Evolutionary conservation across 92 coral and sea anemone genomes (phyloP).

Genomic region (Blastomussa wellsi): DNA sequence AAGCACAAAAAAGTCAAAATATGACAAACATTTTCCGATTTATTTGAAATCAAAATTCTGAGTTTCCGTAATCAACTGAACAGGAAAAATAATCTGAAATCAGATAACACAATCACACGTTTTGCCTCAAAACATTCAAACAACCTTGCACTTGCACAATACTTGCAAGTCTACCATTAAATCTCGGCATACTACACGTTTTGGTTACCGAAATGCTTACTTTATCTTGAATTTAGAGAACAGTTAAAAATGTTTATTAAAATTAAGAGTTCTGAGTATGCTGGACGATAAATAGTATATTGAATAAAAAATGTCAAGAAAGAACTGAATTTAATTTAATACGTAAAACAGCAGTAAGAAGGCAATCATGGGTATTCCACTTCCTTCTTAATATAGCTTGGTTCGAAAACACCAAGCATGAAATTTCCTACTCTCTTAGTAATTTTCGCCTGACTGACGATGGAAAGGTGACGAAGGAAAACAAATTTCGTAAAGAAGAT

Average conservation of each 20-base stretch:
- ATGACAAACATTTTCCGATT: constrained; percentile 35
- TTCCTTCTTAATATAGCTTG: constrained; percentile 7
- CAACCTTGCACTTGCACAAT: neutral
- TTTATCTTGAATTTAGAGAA: neutral
- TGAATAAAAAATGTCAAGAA: neutral
- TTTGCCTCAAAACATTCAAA: constrained; percentile 40
- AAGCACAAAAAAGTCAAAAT: constrained; percentile 42
- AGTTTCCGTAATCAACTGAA: neutral
- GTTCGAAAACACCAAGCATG: neutral
- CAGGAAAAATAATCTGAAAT: constrained; percentile 22
- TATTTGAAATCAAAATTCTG: constrained; percentile 28
- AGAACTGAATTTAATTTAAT: neutral
- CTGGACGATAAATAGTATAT: neutral
- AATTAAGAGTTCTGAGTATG: neutral
- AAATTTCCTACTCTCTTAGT: neutral
- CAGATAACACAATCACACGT: constrained; percentile 31
- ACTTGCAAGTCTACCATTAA: neutral
- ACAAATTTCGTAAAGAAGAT: neutral
- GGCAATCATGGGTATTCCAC: neutral
- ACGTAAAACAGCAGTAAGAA: neutral
- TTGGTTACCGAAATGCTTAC: neutral
- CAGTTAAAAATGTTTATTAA: neutral
- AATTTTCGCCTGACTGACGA: neutral
- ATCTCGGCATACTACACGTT: neutral
- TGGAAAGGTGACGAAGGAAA: neutral